A percentile compares a stretch with the other conserved stretches of the same genome.
phyloP scores from a whole-genome alignment of 1,140 invertebrate species.

The Drosophila littoralis region DNA sequence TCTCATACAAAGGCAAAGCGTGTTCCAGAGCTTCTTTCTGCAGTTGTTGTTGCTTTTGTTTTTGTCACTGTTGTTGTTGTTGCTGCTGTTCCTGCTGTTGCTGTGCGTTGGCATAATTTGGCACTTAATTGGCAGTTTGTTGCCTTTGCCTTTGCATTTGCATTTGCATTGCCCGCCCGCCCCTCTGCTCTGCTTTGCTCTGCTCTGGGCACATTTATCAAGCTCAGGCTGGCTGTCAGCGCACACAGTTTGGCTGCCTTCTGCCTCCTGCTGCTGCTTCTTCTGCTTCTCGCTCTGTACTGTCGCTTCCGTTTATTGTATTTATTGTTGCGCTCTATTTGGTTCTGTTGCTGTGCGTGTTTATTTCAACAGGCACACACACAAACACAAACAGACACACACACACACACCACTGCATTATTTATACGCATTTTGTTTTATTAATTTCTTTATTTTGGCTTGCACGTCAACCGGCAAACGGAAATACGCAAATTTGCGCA shows the following conservation, averaged over 20 bases:
- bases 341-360: slow-evolving; percentile 4
- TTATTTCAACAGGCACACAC: neutral
- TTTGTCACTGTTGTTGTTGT: slow-evolving; percentile 26
- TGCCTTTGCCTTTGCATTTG: slow-evolving; percentile 24
- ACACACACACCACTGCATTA: slow-evolving; percentile 5
- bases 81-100: slow-evolving; percentile 20
- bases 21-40: slow-evolving; percentile 5
- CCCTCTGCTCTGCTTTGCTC: neutral
- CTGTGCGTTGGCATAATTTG: slow-evolving; percentile 66
- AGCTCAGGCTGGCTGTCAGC: slow-evolving; percentile 53
- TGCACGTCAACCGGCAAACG: slow-evolving; percentile 46
- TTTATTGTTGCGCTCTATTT: slow-evolving; percentile 11
- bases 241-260: slow-evolving; percentile 19
- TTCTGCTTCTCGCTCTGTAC: slow-evolving; percentile 12
- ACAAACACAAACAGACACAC: neutral
- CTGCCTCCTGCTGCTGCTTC: slow-evolving; percentile 3
- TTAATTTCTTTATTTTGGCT: slow-evolving; percentile 21
- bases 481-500: slow-evolving; percentile 61
- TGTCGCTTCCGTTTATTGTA: slow-evolving; percentile 23
- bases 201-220: slow-evolving; percentile 57
- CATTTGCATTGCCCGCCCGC: slow-evolving; percentile 41
- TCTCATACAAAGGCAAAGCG: neutral
- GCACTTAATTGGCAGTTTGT: slow-evolving; percentile 74
- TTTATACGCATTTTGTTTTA: slow-evolving; percentile 11
- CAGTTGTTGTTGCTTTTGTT: slow-evolving; percentile 26